These are phyloP conservation scores for Corvus cornix DNA, from an alignment of 2,113 vertebrate genomes.

Conservation along the genomic window DNA sequence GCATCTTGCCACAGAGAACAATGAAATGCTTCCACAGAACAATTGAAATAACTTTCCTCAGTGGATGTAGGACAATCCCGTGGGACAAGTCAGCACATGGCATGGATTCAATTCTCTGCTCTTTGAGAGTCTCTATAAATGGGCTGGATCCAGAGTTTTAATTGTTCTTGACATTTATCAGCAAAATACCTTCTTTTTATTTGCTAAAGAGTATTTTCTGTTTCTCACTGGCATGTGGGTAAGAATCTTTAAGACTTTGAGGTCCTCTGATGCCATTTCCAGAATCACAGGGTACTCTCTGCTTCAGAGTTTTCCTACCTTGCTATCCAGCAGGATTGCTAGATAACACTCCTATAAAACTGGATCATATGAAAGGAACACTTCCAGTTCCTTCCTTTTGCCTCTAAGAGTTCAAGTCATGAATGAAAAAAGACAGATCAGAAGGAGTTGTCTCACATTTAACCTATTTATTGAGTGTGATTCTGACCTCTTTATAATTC, in stretches of 20 bases:
- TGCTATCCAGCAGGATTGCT: neutral
- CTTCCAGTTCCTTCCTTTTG: neutral
- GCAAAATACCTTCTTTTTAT: neutral
- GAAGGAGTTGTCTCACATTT: neutral
- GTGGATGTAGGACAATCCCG: neutral
- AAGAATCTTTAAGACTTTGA: neutral
- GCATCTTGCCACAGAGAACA: neutral
- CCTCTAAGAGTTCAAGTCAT: neutral
- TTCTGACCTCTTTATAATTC: neutral
- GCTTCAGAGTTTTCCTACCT: neutral
- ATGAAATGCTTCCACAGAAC: slow-evolving; percentile 31
- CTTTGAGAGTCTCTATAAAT: neutral
- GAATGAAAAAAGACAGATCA: neutral
- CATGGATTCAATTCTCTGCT: neutral
- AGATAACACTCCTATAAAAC: neutral
- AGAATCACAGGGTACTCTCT: neutral
- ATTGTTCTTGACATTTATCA: neutral
- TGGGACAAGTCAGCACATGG: neutral
- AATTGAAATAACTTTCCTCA: neutral
- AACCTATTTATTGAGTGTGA: neutral
- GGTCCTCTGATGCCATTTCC: neutral
- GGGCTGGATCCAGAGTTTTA: neutral
- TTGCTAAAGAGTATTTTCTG: neutral
- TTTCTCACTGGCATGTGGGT: neutral
- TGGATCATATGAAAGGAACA: neutral